phyloP scores from a whole-genome alignment of 1,140 invertebrate species.

The Caenorhabditis inopinata region DNA sequence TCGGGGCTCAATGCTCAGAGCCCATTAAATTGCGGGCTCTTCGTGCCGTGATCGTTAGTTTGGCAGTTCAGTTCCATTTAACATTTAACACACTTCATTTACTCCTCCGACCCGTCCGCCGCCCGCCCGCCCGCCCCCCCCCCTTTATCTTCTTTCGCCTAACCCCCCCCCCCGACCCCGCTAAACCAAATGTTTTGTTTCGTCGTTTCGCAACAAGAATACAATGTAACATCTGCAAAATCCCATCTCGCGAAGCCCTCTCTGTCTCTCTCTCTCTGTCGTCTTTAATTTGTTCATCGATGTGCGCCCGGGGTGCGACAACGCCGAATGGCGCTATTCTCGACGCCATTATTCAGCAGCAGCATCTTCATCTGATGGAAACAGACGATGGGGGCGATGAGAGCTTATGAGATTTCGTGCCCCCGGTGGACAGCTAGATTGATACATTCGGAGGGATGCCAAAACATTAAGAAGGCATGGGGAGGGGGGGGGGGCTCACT shows the following conservation, averaged over 20 bases:
- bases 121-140: too few species aligned
- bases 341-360: not conserved
- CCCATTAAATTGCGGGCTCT: too few species aligned
- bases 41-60: not conserved
- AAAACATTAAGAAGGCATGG: not conserved
- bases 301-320: too few species aligned
- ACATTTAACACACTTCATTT: conserved; percentile 29
- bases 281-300: conserved; percentile 6
- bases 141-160: not conserved
- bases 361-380: not conserved
- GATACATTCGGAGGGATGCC: not conserved
- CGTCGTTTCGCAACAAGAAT: not conserved
- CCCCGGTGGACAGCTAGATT: too few species aligned
- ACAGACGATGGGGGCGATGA: not conserved
- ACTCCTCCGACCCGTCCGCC: too few species aligned
- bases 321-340: not conserved
- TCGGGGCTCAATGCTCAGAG: too few species aligned
- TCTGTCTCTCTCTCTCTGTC: not conserved
- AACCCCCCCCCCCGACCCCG: not conserved
- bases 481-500: not conserved
- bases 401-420: not conserved
- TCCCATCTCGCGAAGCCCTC: not conserved
- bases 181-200: not conserved
- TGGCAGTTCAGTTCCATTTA: not conserved
- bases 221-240: conserved; percentile 24